Evolutionary conservation across 2,888 invertebrate species (phyloP).

Genomic region (Sympetrum striolatum): DNA sequence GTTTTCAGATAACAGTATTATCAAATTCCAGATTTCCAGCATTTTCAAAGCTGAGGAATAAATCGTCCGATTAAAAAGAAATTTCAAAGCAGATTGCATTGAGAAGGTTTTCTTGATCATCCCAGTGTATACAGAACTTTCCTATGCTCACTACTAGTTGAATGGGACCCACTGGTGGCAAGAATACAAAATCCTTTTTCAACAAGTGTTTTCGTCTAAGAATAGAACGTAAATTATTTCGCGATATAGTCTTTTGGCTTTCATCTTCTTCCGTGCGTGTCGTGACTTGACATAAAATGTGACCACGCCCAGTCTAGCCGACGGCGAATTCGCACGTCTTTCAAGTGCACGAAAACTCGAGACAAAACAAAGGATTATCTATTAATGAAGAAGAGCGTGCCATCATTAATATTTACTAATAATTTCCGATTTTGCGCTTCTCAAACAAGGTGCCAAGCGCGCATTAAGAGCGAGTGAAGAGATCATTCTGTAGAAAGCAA

Average conservation of each 20-base stretch:
- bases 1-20: no score
- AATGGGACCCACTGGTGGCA: conserved; percentile 1
- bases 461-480: no score
- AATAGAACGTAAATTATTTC: conserved; percentile 32
- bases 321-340: conserved; percentile 7
- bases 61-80: no score
- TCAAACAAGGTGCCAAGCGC: neutral
- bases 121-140: no score
- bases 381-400: neutral
- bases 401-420: neutral
- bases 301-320: conserved; percentile 20
- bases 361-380: neutral
- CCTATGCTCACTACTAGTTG: neutral
- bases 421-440: neutral
- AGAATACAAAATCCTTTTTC: neutral
- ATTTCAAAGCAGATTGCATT: no score
- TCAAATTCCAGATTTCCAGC: no score
- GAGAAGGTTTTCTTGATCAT: no score
- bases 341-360: neutral
- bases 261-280: conserved; percentile 23
- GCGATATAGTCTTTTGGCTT: conserved; percentile 7
- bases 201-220: conserved; percentile 41
- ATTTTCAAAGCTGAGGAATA: no score
- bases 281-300: conserved; percentile 33
- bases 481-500: no score